Percentiles rank a stretch among this genome's conserved stretches.
Evolutionary conservation across 2,113 vertebrate species (phyloP).

Genomic region (Protomyctophum bolini): DNA sequence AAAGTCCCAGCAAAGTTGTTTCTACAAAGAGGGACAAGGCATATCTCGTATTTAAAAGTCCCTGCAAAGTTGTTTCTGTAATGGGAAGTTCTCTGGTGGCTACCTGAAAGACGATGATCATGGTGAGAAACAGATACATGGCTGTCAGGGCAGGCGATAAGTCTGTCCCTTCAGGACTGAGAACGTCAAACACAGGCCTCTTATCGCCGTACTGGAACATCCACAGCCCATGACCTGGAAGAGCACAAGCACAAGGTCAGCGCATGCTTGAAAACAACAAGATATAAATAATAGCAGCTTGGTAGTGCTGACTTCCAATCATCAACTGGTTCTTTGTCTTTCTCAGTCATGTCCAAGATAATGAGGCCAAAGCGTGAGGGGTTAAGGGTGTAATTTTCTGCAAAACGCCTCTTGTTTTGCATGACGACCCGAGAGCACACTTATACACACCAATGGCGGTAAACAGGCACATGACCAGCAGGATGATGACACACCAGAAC

Average conservation of each 20-base stretch:
- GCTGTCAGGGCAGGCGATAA: constrained; percentile 88
- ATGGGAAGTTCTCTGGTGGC: constrained; percentile 3
- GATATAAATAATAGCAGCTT: constrained; percentile 21
- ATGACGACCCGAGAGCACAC: neutral
- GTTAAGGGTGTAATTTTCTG: too few relatives aligned
- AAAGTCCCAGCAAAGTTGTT: constrained; percentile 1
- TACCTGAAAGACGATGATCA: constrained; percentile 98
- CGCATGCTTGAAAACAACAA: constrained; percentile 2
- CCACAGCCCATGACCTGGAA: constrained; percentile 92
- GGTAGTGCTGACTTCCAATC: neutral
- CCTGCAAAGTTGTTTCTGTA: constrained; percentile 13
- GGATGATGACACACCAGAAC: constrained; percentile 97
- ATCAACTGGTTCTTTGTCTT: neutral
- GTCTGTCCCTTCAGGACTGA: constrained; percentile 85
- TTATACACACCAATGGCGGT: constrained; percentile 87
- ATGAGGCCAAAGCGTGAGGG: neutral
- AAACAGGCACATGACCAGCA: constrained; percentile 92
- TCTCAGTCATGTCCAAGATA: neutral
- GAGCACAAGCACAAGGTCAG: constrained; percentile 58
- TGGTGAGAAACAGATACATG: constrained; percentile 93
- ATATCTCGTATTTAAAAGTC: constrained; percentile 15
- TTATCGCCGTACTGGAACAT: constrained; percentile 88
- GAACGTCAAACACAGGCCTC: constrained; percentile 90
- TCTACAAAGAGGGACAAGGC: constrained; percentile 12
- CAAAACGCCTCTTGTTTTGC: neutral